Evolutionary conservation across 2,888 invertebrate species (phyloP).

Genomic region (Gryllus longicercus): DNA sequence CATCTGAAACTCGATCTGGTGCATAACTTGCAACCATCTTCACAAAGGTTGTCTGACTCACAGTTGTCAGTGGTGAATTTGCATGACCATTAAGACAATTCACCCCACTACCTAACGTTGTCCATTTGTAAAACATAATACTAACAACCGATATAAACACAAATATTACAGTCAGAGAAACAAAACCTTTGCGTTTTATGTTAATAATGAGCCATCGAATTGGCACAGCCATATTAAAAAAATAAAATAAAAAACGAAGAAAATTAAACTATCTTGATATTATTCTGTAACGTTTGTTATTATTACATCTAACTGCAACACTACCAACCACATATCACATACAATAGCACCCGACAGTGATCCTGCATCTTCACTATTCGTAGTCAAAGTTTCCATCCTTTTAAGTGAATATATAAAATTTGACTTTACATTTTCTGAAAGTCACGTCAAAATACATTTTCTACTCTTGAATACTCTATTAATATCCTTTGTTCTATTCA

Average conservation of each 20-base stretch:
- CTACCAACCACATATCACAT: no score
- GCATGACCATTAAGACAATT: slow-evolving; percentile 29
- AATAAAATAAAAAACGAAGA: background rate
- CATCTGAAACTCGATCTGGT: slow-evolving; percentile 20
- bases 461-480: no score
- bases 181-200: slow-evolving; percentile 31
- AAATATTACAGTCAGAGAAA: slow-evolving; percentile 25
- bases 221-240: slow-evolving; percentile 29
- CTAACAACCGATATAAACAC: slow-evolving; percentile 30
- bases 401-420: no score
- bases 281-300: no score
- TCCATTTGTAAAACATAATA: slow-evolving; percentile 34
- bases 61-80: background rate
- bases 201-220: slow-evolving; percentile 36
- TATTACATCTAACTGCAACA: no score
- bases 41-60: background rate
- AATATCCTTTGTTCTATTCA: no score
- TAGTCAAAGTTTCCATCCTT: no score
- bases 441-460: no score
- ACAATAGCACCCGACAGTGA: no score
- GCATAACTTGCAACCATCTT: background rate
- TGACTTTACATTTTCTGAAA: no score
- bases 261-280: no score
- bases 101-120: slow-evolving; percentile 29
- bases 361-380: no score